Evolutionary conservation across 2,797 vertebrate species (phyloP).

Genomic region (Peromyscus melanophrys): DNA sequence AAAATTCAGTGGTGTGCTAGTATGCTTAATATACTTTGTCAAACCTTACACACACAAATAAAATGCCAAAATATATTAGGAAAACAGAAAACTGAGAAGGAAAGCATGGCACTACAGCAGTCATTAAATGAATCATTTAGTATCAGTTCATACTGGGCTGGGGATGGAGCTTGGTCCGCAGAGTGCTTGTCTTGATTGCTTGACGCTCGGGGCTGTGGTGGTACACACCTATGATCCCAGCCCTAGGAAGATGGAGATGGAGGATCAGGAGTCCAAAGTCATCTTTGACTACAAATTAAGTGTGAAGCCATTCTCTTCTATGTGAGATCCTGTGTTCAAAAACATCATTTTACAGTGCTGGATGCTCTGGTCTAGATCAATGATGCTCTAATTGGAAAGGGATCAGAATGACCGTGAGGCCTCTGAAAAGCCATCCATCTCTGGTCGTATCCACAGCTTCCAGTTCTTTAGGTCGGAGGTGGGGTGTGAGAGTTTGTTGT

Average conservation of each 20-base stretch:
- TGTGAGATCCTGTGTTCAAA: neutral
- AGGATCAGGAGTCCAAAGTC: neutral
- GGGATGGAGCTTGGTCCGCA: neutral
- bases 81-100: neutral
- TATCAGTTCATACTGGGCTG: neutral
- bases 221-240: neutral
- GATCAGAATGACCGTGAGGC: neutral
- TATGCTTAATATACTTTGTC: neutral
- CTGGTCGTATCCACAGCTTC: neutral
- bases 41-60: neutral
- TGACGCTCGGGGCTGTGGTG: neutral
- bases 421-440: neutral
- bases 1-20: constrained; percentile 6
- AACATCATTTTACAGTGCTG: neutral
- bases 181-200: neutral
- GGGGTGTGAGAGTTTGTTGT: neutral
- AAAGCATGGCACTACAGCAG: neutral
- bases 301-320: neutral
- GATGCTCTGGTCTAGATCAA: neutral
- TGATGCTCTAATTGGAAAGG: neutral
- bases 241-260: neutral
- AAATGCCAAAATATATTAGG: constrained; percentile 30
- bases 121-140: neutral
- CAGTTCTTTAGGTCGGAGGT: neutral
- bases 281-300: too few species aligned